These are phyloP conservation scores for Scolopax mira DNA, from an alignment of 2,113 vertebrate species.

Conservation along the genomic window DNA sequence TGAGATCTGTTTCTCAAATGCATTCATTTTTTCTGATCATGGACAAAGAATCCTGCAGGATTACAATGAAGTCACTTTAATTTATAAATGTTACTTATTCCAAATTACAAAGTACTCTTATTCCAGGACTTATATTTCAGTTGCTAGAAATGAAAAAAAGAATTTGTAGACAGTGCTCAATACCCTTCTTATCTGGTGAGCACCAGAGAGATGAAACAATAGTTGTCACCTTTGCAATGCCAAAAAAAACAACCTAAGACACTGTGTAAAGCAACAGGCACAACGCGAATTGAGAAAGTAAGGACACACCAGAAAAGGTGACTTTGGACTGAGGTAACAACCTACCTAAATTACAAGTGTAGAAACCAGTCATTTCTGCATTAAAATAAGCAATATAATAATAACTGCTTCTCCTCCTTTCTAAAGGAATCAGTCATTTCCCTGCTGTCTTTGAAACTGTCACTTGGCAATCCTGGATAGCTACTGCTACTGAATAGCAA, in stretches of 20 bases:
- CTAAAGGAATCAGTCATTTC: not conserved
- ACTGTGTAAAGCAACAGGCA: not conserved
- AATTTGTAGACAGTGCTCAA: not conserved
- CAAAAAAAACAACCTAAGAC: not conserved
- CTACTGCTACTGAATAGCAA: not conserved
- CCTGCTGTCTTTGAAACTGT: not conserved
- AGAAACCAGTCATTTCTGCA: not conserved
- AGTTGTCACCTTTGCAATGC: not conserved
- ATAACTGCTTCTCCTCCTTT: not conserved
- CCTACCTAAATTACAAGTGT: not conserved
- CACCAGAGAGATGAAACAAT: not conserved
- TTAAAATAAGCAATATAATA: conserved; percentile 24
- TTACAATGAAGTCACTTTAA: not conserved
- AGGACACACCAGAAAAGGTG: not conserved
- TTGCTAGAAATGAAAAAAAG: not conserved
- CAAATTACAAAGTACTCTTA: not conserved
- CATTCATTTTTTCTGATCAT: not conserved
- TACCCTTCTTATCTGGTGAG: not conserved
- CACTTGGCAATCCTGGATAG: not conserved
- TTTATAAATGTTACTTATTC: not conserved
- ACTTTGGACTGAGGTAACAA: not conserved
- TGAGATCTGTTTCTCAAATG: not conserved
- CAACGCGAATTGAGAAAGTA: not conserved
- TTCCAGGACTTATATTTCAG: not conserved
- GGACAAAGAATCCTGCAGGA: not conserved